Conservation (phyloP, 2,888 invertebrate species). For the Lacanobia oleracea region DNA sequence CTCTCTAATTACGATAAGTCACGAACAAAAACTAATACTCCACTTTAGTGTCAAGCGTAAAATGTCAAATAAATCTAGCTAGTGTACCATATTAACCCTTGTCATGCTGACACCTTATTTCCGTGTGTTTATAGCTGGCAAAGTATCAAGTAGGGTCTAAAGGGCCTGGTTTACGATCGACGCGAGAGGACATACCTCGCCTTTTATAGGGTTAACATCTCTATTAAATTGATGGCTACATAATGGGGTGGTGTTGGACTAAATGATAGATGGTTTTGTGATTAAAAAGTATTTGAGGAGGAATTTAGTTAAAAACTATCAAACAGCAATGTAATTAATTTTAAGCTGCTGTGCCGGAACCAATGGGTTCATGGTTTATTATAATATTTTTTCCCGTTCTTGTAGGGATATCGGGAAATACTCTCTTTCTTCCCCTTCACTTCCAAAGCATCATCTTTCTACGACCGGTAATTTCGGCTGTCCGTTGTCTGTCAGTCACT, state of each 20-base stretch:
- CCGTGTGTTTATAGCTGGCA: conserved; percentile 67
- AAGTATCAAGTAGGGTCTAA: conserved; percentile 64
- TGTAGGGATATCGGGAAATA: too few relatives aligned
- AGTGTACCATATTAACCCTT: conserved; percentile 63
- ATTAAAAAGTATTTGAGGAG: background rate
- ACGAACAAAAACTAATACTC: conserved; percentile 46
- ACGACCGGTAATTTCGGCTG: too few relatives aligned
- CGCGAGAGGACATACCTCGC: conserved; percentile 44
- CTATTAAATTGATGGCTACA: conserved; percentile 52
- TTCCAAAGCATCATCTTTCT: too few relatives aligned
- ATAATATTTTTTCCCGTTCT: too few relatives aligned
- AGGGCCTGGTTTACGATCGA: conserved; percentile 61
- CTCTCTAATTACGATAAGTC: conserved; percentile 37
- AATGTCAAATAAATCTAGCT: conserved; percentile 61
- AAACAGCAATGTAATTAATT: too few relatives aligned
- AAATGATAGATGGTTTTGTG: conserved; percentile 1
- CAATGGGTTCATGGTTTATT: too few relatives aligned
- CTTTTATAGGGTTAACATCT: conserved; percentile 54
- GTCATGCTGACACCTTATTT: conserved; percentile 69
- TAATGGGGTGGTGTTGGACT: conserved; percentile 30
- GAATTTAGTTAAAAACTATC: too few relatives aligned
- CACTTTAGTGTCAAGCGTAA: conserved; percentile 36
- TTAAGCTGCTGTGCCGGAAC: too few relatives aligned
- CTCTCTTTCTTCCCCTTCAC: too few relatives aligned
- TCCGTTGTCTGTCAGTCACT: too few relatives aligned